phyloP scores from a whole-genome alignment of 2,797 vertebrate genomes.

The Myotis vivesi region DNA sequence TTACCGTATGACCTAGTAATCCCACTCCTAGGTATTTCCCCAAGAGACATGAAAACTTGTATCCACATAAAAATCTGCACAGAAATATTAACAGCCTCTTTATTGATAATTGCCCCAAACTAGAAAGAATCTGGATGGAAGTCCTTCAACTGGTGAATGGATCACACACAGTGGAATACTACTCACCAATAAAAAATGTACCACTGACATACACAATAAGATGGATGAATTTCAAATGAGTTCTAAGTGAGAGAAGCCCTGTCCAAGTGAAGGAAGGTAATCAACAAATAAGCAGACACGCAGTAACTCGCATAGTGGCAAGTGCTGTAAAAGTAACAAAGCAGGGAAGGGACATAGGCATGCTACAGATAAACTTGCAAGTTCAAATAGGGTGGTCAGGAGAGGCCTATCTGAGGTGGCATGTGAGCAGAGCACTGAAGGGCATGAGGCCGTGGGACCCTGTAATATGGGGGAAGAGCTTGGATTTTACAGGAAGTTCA shows the following conservation, averaged over 20 bases:
- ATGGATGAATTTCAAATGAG: not conserved
- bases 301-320: not conserved
- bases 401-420: not conserved
- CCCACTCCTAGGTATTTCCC: not conserved
- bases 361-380: not conserved
- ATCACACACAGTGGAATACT: not conserved
- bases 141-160: not conserved
- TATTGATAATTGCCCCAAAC: not conserved
- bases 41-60: not conserved
- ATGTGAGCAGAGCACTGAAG: not conserved
- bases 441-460: not conserved
- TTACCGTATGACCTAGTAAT: not conserved
- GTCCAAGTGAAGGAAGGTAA: not conserved
- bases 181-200: not conserved
- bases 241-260: not conserved
- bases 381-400: not conserved
- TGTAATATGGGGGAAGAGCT: not conserved
- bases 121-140: not conserved
- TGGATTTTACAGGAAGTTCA: not conserved
- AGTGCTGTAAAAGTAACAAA: not conserved
- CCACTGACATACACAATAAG: not conserved
- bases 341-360: not conserved
- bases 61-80: not conserved
- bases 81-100: not conserved
- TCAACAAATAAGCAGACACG: not conserved